phyloP scores from a whole-genome alignment of 2,888 invertebrate species.

The Philereme vetulata region DNA sequence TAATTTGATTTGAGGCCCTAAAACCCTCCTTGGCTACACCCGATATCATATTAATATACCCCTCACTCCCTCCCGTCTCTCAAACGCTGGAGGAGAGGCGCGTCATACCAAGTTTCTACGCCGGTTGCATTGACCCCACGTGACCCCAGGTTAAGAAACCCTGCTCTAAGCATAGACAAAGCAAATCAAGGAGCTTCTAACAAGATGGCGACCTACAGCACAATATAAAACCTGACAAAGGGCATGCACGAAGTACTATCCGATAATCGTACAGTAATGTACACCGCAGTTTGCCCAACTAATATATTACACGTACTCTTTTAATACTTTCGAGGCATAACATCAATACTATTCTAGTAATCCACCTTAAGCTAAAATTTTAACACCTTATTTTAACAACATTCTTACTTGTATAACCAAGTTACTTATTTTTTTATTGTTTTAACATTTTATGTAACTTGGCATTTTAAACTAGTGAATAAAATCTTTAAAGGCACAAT shows the following conservation, averaged over 20 bases:
- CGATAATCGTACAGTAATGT: conserved; percentile 79
- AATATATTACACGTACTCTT: conserved; percentile 73
- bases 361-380: conserved; percentile 71
- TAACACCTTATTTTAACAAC: conserved; percentile 57
- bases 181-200: conserved; percentile 46
- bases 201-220: conserved; percentile 51
- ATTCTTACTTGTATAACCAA: conserved; percentile 42
- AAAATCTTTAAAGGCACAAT: conserved; percentile 68
- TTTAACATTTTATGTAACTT: conserved; percentile 22
- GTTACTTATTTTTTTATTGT: conserved; percentile 24
- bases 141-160: no score
- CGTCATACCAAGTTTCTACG: no score
- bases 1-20: no score
- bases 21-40: no score
- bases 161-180: conserved; percentile 44
- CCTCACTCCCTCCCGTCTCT: no score
- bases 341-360: conserved; percentile 56
- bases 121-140: no score
- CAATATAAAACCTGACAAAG: conserved; percentile 65
- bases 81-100: no score
- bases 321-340: conserved; percentile 81
- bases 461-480: conserved; percentile 37
- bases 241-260: conserved; percentile 79
- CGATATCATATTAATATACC: no score
- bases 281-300: conserved; percentile 73